Evolutionary conservation across 2,797 vertebrate species (phyloP).

Genomic region (Typhlichthys subterraneus): DNA sequence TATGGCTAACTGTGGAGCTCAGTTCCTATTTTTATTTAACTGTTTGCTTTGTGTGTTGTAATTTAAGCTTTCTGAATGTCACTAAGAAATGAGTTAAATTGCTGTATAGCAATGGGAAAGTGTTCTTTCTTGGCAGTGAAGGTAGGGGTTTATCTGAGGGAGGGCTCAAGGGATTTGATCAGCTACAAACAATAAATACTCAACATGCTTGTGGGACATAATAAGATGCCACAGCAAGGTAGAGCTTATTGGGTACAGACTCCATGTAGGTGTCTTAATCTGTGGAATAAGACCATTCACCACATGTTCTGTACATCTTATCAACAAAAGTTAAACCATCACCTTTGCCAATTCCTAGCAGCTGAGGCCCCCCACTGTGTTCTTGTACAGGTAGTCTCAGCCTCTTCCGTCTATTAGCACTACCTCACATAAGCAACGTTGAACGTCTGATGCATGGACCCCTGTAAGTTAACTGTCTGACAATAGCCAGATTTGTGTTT

Average conservation of each 20-base stretch:
- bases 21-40: conserved; percentile 2
- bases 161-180: conserved; percentile 39
- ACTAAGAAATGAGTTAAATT: conserved; percentile 9
- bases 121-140: conserved; percentile 10
- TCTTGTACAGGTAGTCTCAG: conserved; percentile 20
- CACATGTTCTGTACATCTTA: not conserved
- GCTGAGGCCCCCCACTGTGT: conserved; percentile 39
- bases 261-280: conserved; percentile 26
- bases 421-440: too few relatives aligned
- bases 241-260: conserved; percentile 2
- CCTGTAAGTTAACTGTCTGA: too few relatives aligned
- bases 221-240: conserved; percentile 19
- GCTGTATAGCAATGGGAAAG: conserved; percentile 30
- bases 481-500: too few relatives aligned
- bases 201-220: conserved; percentile 31
- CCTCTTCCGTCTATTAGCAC: too few relatives aligned
- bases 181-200: conserved; percentile 43
- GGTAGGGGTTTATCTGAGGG: conserved; percentile 21
- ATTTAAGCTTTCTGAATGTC: conserved; percentile 3
- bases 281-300: not conserved
- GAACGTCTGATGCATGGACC: too few relatives aligned
- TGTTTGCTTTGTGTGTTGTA: conserved; percentile 1
- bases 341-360: conserved; percentile 27
- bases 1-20: conserved; percentile 8
- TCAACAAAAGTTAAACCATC: conserved; percentile 31